These are phyloP conservation scores for Syngnathus floridae DNA, from an alignment of 2,113 vertebrate species.

Conservation along the genomic window DNA sequence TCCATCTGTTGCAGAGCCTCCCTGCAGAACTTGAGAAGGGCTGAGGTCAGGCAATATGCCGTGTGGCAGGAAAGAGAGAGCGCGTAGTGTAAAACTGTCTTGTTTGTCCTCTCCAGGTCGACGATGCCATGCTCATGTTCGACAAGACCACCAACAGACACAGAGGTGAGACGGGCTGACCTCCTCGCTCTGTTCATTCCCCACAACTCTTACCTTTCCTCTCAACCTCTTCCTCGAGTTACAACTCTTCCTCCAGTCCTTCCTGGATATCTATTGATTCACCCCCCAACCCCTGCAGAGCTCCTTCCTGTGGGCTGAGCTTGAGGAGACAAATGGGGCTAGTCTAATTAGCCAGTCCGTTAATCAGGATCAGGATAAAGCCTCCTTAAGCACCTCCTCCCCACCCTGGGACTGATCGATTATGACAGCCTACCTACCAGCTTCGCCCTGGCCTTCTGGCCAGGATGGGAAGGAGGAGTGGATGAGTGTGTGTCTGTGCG, in stretches of 20 bases:
- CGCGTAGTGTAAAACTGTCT: slow-evolving; percentile 30
- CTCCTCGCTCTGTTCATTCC: slow-evolving; percentile 10
- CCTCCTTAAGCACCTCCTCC: slow-evolving; percentile 67
- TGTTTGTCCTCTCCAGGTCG: slow-evolving; percentile 79
- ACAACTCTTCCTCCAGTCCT: slow-evolving; percentile 21
- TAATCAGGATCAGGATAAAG: slow-evolving; percentile 77
- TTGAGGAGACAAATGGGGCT: slow-evolving; percentile 59
- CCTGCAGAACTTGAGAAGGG: slow-evolving; percentile 67
- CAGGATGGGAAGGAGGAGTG: slow-evolving; percentile 40
- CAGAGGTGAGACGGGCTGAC: slow-evolving; percentile 78
- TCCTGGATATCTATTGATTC: slow-evolving; percentile 57
- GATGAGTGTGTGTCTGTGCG: slow-evolving; percentile 50
- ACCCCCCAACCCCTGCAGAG: slow-evolving; percentile 45
- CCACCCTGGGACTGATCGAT: slow-evolving; percentile 69
- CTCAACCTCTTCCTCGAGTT: slow-evolving; percentile 37
- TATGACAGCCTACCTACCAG: slow-evolving; percentile 68
- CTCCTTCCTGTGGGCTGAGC: slow-evolving; percentile 63
- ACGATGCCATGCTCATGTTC: slow-evolving; percentile 99
- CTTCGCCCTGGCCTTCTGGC: slow-evolving; percentile 59
- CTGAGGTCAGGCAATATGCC: slow-evolving; percentile 67
- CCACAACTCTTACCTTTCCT: slow-evolving; percentile 4
- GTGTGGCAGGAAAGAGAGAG: slow-evolving; percentile 32
- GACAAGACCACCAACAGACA: slow-evolving; percentile 99
- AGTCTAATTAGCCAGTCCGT: slow-evolving; percentile 74
- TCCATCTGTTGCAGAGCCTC: slow-evolving; percentile 69